Evolutionary conservation across 2,888 invertebrate species (phyloP).

Genomic region (Chaitophorus viminalis): DNA sequence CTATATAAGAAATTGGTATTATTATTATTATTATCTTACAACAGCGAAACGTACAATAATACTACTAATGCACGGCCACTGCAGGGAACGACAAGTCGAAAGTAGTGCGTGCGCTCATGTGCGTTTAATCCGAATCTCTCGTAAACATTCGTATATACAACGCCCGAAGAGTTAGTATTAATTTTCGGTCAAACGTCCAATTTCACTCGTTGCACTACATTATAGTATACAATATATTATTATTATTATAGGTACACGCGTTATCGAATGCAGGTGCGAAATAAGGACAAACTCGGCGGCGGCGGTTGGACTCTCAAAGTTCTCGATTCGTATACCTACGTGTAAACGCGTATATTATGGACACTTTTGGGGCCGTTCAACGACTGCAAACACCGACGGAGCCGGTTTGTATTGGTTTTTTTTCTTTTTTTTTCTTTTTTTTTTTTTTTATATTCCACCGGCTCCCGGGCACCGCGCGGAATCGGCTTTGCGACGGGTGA

Average conservation of each 20-base stretch:
- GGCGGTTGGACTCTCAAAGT: background rate
- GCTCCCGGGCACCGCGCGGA: slow-evolving; percentile 40
- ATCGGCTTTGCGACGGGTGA: background rate
- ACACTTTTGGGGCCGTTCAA: background rate
- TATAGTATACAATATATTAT: too few species aligned
- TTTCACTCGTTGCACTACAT: background rate
- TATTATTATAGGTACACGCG: too few species aligned
- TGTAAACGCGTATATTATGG: too few species aligned
- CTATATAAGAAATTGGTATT: too few species aligned
- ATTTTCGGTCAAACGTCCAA: slow-evolving; percentile 13
- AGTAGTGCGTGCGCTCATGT: background rate
- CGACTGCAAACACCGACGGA: slow-evolving; percentile 25
- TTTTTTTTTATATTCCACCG: slow-evolving; percentile 10
- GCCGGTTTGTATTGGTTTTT: slow-evolving; percentile 52
- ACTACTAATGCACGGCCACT: too few species aligned
- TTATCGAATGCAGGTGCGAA: background rate
- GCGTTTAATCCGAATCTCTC: background rate
- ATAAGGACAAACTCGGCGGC: background rate
- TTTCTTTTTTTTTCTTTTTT: background rate
- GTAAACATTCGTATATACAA: too few species aligned
- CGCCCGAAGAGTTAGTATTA: background rate
- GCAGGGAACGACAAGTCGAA: too few species aligned
- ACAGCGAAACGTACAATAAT: too few species aligned
- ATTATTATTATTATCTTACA: too few species aligned
- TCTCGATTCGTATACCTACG: background rate